Evolutionary conservation across 2,797 vertebrate genomes (phyloP).

Genomic region (Poliocrania exsul): DNA sequence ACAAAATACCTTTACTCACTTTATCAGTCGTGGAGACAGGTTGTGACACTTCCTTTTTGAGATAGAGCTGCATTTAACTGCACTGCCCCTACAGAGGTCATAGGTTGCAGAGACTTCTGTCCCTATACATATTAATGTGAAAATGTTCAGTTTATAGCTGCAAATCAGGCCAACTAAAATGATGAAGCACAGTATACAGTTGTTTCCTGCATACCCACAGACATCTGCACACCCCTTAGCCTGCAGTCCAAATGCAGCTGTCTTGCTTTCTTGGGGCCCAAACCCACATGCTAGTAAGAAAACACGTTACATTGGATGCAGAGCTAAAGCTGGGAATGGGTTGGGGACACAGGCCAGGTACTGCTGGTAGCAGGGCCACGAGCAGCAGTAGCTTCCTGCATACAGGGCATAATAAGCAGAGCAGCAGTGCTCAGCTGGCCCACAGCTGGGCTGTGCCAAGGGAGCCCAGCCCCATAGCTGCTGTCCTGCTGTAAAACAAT

Average conservation of each 20-base stretch:
- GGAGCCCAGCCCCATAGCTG: neutral
- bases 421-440: neutral
- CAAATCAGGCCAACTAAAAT: neutral
- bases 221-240: neutral
- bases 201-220: neutral
- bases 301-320: fast-evolving
- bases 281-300: neutral
- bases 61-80: neutral
- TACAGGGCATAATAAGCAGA: neutral
- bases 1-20: fast-evolving
- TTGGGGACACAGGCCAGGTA: neutral
- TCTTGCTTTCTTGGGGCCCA: neutral
- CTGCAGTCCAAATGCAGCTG: neutral
- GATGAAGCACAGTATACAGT: neutral
- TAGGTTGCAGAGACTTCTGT: neutral
- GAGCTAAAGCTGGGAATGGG: fast-evolving
- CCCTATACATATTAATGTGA: neutral
- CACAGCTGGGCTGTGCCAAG: neutral
- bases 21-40: neutral
- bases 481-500: neutral
- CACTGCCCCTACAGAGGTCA: neutral
- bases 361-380: neutral
- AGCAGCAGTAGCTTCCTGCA: neutral
- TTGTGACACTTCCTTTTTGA: neutral
- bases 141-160: neutral